Evolutionary conservation across 30 jellyfish, hydroid and myxozoan genomes (phyloP).

Genomic region (Rhopilema esculentum): DNA sequence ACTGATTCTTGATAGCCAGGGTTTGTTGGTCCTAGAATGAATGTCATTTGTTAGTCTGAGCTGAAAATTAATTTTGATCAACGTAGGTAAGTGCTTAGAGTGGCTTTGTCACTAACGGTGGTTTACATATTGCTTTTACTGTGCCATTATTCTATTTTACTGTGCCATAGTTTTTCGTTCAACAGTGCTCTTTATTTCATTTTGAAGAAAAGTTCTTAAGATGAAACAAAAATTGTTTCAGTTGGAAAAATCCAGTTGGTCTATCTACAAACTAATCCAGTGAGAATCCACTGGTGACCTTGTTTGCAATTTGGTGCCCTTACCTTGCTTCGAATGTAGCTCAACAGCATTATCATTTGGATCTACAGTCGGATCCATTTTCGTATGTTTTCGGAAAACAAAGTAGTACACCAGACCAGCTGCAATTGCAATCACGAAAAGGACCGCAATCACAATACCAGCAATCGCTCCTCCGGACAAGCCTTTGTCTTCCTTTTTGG

Average conservation of each 20-base stretch:
- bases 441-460: constrained; percentile 78
- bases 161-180: too few species aligned
- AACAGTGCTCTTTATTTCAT: too few species aligned
- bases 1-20: constrained; percentile 23
- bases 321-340: constrained; percentile 28
- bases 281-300: too few species aligned
- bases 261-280: neutral
- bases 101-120: too few species aligned
- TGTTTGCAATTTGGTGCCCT: too few species aligned
- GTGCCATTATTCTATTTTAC: too few species aligned
- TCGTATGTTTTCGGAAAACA: constrained; percentile 62
- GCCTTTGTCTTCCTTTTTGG: constrained; percentile 39
- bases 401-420: constrained; percentile 54
- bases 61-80: neutral
- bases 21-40: constrained; percentile 3
- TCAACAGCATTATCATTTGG: constrained; percentile 72
- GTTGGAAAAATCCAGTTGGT: neutral
- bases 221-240: neutral
- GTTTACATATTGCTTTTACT: too few species aligned
- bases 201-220: neutral
- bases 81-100: too few species aligned
- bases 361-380: constrained; percentile 64
- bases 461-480: constrained; percentile 80
- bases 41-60: neutral
- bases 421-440: constrained; percentile 21